Evolutionary conservation across 92 coral and sea anemone species (phyloP).

Genomic region (Heliopora coerulea): DNA sequence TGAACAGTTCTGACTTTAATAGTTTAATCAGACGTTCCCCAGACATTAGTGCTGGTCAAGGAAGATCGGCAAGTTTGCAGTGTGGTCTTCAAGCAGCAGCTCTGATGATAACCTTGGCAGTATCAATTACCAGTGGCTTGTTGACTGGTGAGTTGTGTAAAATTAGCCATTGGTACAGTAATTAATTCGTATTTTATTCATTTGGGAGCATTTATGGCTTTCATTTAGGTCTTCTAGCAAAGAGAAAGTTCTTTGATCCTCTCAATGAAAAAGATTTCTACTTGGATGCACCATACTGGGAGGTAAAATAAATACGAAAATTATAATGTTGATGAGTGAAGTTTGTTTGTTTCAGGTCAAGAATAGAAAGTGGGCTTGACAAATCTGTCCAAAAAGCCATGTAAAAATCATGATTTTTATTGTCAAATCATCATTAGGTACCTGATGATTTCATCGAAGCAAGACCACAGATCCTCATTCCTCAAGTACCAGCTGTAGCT

Average conservation of each 20-base stretch:
- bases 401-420: no score
- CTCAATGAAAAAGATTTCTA: constrained; percentile 69
- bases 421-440: no score
- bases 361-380: no score
- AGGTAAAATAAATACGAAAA: constrained; percentile 53
- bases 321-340: no score
- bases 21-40: constrained; percentile 59
- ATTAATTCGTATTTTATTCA: not conserved
- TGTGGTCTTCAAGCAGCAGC: constrained; percentile 90
- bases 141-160: constrained; percentile 77
- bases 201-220: not conserved
- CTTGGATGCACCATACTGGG: constrained; percentile 84
- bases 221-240: constrained; percentile 66
- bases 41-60: constrained; percentile 69
- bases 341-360: no score
- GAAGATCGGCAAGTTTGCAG: constrained; percentile 71
- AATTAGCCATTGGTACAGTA: not conserved
- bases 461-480: constrained; percentile 27
- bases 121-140: constrained; percentile 70
- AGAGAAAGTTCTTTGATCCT: constrained; percentile 80
- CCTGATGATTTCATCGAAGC: constrained; percentile 62
- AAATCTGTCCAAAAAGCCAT: no score
- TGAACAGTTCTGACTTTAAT: constrained; percentile 75
- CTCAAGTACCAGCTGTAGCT: constrained; percentile 35
- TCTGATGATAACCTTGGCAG: constrained; percentile 61